Base-by-base conservation (phyloP, 1,140 invertebrate genomes). In the Laupala kohalensis region DNA sequence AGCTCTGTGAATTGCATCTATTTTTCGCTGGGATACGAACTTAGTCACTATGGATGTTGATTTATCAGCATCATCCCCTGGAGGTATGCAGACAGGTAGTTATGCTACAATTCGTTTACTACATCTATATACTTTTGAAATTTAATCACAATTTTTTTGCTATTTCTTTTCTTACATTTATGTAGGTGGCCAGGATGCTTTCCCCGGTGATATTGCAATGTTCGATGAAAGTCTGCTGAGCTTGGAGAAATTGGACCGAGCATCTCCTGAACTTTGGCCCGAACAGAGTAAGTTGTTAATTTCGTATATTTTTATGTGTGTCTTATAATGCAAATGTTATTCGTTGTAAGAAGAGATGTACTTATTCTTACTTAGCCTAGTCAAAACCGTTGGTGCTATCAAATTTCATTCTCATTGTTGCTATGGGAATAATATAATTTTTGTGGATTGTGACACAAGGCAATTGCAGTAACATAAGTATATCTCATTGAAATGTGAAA, bases 261-360 rank as follows among this genome's bases (percentile, higher is more conserved):
- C 92, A 12, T 96, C 94, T 3, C 95, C 94, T 19, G 93, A 96
- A 77, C 80, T 96, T 77, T 97, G 94, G 94, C 94, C 95, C 64
- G 93, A 96, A 82, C 90, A 92, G 84, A 92, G 93, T 95, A 86
- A 89, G 86, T n/a, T n/a, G n/a, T n/a, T n/a, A n/a, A n/a, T n/a
- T n/a, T n/a, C n/a, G n/a, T n/a, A n/a, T n/a, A n/a, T n/a, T n/a
- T n/a, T n/a, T n/a, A n/a, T n/a, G n/a, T n/a, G n/a, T n/a, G n/a
- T n/a, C n/a, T n/a, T n/a, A n/a, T n/a, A n/a, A n/a, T n/a, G n/a
- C n/a, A n/a, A n/a, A n/a, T n/a, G n/a, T n/a, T n/a, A n/a, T n/a
- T n/a, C n/a, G n/a, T n/a, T n/a, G n/a, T n/a, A n/a, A n/a, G n/a
- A n/a, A n/a, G n/a, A n/a, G n/a, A n/a, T n/a, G n/a, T n/a, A n/a